Conservation (phyloP, 2,888 invertebrate species). For the Phorcus lineatus region DNA sequence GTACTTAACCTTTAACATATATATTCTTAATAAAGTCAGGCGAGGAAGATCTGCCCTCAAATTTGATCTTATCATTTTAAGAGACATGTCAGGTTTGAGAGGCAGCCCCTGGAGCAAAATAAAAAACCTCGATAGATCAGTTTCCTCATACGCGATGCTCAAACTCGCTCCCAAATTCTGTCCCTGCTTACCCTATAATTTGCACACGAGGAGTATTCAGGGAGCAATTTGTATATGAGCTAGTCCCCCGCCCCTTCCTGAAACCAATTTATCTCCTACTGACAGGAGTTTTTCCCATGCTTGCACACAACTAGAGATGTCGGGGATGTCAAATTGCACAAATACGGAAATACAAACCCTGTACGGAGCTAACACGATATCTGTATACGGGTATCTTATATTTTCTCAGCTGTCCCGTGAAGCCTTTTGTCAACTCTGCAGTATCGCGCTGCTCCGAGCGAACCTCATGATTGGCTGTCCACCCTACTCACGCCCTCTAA, state of each 20-base stretch:
- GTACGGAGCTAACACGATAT: background rate
- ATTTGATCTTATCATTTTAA: conserved; percentile 20
- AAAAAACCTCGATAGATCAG: conserved; percentile 2
- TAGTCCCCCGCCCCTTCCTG: background rate
- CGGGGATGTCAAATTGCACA: background rate
- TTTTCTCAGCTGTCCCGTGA: conserved; percentile 18
- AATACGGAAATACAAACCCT: background rate
- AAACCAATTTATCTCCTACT: background rate
- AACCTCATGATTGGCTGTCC: background rate
- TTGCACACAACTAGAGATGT: background rate
- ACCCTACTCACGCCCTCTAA: background rate
- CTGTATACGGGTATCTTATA: background rate
- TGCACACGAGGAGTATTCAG: background rate
- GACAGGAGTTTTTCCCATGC: conserved; percentile 7
- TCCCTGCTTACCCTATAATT: background rate
- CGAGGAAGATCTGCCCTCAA: background rate
- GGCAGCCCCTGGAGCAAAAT: background rate
- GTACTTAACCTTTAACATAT: conserved; percentile 13
- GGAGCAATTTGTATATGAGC: conserved; percentile 18
- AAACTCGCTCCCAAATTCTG: background rate
- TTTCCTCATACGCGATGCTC: conserved; percentile 8
- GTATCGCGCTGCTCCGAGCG: background rate
- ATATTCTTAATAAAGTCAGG: conserved; percentile 17
- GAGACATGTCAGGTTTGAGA: conserved; percentile 13
- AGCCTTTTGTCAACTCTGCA: background rate